phyloP scores from a whole-genome alignment of 1,140 invertebrate species.

The Ips typographus region DNA sequence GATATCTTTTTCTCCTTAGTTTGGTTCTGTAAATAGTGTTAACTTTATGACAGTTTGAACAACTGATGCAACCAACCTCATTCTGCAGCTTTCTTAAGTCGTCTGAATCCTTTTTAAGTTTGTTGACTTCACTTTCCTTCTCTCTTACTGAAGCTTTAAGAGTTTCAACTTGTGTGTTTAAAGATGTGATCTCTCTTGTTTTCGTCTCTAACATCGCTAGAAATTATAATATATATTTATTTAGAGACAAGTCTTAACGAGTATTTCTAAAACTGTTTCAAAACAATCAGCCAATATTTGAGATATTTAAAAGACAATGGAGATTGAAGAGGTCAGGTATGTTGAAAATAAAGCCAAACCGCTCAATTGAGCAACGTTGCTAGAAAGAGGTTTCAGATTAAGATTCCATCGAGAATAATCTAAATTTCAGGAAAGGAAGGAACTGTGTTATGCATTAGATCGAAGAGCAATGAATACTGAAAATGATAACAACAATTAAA shows the following conservation, averaged over 20 bases:
- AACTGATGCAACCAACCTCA: slow-evolving; percentile 50
- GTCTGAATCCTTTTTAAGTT: slow-evolving; percentile 60
- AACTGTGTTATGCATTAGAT: too few species aligned
- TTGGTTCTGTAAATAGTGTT: slow-evolving; percentile 52
- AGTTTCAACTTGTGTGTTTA: slow-evolving; percentile 58
- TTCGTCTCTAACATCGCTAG: slow-evolving; percentile 54
- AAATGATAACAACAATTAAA: too few species aligned
- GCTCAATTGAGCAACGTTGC: too few species aligned
- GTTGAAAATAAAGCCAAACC: too few species aligned
- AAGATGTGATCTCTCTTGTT: slow-evolving; percentile 57
- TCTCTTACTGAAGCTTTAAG: slow-evolving; percentile 40
- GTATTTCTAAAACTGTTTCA: too few species aligned
- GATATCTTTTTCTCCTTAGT: slow-evolving; percentile 60
- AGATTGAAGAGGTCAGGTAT: too few species aligned
- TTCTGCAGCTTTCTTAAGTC: slow-evolving; percentile 57
- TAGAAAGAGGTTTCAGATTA: too few species aligned
- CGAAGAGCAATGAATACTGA: too few species aligned
- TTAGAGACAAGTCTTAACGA: neutral
- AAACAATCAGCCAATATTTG: too few species aligned
- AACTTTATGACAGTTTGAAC: slow-evolving; percentile 16
- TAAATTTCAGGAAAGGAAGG: too few species aligned
- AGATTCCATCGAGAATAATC: too few species aligned
- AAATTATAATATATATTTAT: slow-evolving; percentile 24
- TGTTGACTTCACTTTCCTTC: slow-evolving; percentile 61
- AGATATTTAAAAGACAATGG: too few species aligned